These are phyloP conservation scores for Apostichopus leukothele DNA, from an alignment of 53 echinoderm and acorn worm species.

Conservation along the genomic window DNA sequence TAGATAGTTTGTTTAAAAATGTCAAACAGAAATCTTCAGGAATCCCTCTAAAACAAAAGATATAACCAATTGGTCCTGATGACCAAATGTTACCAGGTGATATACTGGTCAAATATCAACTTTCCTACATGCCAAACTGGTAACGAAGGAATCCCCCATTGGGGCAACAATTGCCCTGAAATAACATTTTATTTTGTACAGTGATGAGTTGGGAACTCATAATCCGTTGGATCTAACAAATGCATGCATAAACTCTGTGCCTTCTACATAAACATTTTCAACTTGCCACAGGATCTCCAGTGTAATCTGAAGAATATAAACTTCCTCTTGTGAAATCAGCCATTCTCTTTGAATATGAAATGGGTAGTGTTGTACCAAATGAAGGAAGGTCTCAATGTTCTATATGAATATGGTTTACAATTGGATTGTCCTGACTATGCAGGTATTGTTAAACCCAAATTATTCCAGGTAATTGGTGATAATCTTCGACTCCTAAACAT, in stretches of 20 bases:
- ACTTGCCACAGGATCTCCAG: constrained; percentile 19
- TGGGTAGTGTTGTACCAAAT: constrained; percentile 9
- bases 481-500: not conserved
- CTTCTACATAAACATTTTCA: constrained; percentile 12
- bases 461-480: constrained; percentile 22
- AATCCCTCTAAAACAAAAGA: too few species aligned
- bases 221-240: constrained; percentile 54
- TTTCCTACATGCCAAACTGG: too few species aligned
- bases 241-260: constrained; percentile 48
- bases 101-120: too few species aligned
- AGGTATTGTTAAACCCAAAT: not conserved
- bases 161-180: too few species aligned
- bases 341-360: not conserved
- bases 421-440: constrained; percentile 12
- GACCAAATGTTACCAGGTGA: too few species aligned
- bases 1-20: too few species aligned
- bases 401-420: not conserved
- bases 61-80: too few species aligned
- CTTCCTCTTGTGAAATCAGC: not conserved
- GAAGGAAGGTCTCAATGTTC: not conserved
- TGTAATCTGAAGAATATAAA: not conserved
- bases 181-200: too few species aligned
- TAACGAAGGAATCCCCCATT: too few species aligned
- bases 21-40: too few species aligned
- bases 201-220: too few species aligned